Evolutionary conservation across 2,888 invertebrate genomes (phyloP), one percentile per base, ranked within the genome.

Genomic region (Dolomedes plantarius): DNA sequence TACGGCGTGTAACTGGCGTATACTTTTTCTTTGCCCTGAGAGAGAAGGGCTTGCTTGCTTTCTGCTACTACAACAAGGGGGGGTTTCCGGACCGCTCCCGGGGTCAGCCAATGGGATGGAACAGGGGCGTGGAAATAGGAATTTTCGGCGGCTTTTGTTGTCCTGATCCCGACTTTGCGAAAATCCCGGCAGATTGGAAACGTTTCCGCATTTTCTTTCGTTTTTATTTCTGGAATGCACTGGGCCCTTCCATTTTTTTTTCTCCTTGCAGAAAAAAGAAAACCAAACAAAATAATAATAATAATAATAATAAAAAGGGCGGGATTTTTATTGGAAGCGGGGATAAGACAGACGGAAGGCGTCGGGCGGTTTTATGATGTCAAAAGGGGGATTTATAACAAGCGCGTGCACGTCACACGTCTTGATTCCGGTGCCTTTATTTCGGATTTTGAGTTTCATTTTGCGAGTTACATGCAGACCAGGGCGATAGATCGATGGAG

Each of bases 91-190:
- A 56, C 23, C 56, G n/a, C 56, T n/a, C 5, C 3, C 23, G 5
- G 56, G 56, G 19, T 56, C 23, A 23, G 23, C 23, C 56, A 56
- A 56, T 56, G 56, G 56, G 23, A 19, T 19, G 16, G 23, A 23
- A 56, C 23, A 23, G 56, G 56, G 56, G 56, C 23, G 56, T 56
- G 56, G 56, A 56, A 56, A 56, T 23, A 23, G 2, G 56, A 56
- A 56, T 56, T 39, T 73, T 73, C 56, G 23, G 23, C 19, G 73
- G 73, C 62, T 73, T 73, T 73, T 73, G 73, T 73, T 62, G 73
- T 62, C 62, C 23, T 73, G 73, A 73, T 73, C 56, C 62, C 23
- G 56, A 23, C 56, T 56, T 56, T 23, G 2, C 46, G n/a, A 23
- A 56, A 56, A 56, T 23, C 23, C 56, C 23, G 23, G 23, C 6